Percentiles rank a stretch among this genome's conserved stretches.
These are phyloP conservation scores for Pangasius macronema DNA, from an alignment of 2,797 vertebrate species.

Conservation along the genomic window DNA sequence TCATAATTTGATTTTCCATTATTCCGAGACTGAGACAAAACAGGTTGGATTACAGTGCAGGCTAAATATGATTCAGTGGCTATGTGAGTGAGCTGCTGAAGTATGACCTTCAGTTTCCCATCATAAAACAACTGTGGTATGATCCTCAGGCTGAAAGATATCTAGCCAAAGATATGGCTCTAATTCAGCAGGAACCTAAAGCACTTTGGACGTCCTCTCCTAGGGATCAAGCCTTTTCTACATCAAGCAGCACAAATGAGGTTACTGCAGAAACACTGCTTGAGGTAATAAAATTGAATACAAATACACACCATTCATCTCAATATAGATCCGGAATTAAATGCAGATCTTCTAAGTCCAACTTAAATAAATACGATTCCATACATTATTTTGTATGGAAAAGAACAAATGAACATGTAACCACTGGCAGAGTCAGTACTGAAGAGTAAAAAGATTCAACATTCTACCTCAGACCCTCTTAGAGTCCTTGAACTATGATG, in stretches of 20 bases:
- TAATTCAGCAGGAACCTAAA: not conserved
- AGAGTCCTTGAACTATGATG: conserved; percentile 2
- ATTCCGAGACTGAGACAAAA: conserved; percentile 47
- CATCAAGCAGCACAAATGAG: not conserved
- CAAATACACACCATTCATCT: not conserved
- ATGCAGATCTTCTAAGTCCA: not conserved
- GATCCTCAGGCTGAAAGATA: conserved; percentile 8
- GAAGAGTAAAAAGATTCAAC: not conserved
- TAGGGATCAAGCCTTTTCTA: not conserved
- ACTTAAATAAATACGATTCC: not conserved
- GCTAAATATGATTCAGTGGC: conserved; percentile 40
- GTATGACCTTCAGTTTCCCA: conserved; percentile 48
- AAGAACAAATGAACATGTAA: not conserved
- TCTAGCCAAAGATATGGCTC: not conserved
- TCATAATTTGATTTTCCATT: conserved; percentile 53
- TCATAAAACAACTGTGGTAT: conserved; percentile 24
- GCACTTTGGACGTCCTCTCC: not conserved
- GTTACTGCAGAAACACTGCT: not conserved
- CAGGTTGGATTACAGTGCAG: conserved; percentile 46
- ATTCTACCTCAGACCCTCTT: not conserved
- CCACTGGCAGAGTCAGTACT: not conserved
- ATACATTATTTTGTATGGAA: not conserved
- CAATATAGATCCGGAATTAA: not conserved
- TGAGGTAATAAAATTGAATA: not conserved
- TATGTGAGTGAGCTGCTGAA: conserved; percentile 43